phyloP scores from a whole-genome alignment of 2,888 invertebrate genomes.

The Heliconius ethilla region DNA sequence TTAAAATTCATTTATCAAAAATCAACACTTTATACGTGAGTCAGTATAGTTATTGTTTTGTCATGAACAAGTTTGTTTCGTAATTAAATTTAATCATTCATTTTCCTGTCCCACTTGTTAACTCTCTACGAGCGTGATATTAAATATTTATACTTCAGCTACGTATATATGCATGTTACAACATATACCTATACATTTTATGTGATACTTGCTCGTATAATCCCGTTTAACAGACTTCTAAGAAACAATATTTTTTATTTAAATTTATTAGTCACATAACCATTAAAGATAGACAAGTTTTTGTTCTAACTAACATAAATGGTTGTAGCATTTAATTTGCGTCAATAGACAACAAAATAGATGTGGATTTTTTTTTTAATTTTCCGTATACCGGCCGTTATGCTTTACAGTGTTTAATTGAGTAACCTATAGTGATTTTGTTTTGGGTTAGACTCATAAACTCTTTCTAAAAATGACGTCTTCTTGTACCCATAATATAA shows the following conservation, averaged over 20 bases:
- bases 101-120: slow-evolving; percentile 35
- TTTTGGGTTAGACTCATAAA: slow-evolving; percentile 29
- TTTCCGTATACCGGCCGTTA: not conserved
- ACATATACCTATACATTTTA: not conserved
- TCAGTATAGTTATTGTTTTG: not conserved
- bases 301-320: not conserved
- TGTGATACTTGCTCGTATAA: not conserved
- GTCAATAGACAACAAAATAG: not conserved
- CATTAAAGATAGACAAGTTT: not conserved
- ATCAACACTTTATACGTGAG: not conserved
- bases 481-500: slow-evolving; percentile 51
- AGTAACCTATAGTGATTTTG: slow-evolving; percentile 16
- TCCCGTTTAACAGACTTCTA: not conserved
- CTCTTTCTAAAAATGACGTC: slow-evolving; percentile 43
- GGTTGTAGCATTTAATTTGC: not conserved
- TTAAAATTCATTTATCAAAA: not conserved
- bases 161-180: not conserved
- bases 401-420: slow-evolving; percentile 7
- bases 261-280: slow-evolving; percentile 2
- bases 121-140: slow-evolving; percentile 10
- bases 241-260: not conserved
- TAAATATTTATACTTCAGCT: slow-evolving; percentile 13
- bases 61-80: slow-evolving; percentile 21
- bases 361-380: not conserved
- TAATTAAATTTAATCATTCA: slow-evolving; percentile 22